phyloP scores from a whole-genome alignment of 2,113 vertebrate species.

The Pseudonaja textilis region DNA sequence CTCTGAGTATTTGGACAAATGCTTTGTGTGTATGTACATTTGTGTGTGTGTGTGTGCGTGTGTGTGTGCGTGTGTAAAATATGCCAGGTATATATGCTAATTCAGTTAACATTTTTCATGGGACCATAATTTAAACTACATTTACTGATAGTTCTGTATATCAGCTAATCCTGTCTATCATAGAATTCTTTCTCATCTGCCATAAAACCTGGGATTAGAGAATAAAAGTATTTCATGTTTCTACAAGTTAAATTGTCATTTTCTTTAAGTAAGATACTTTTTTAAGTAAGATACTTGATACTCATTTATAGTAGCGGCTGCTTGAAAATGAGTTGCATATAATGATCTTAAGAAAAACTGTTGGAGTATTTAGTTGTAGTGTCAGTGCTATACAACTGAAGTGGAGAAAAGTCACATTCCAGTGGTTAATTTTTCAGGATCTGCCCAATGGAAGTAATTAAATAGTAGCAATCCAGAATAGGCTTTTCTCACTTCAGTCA shows the following conservation, averaged over 20 bases:
- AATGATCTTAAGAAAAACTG: constrained; percentile 16
- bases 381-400: constrained; percentile 39
- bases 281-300: constrained; percentile 10
- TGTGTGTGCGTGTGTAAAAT: background rate
- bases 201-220: constrained; percentile 41
- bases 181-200: constrained; percentile 33
- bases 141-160: background rate
- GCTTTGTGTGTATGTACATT: background rate
- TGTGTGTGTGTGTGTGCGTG: background rate
- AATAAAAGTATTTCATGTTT: constrained; percentile 12
- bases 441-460: background rate
- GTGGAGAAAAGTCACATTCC: background rate
- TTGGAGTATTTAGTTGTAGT: constrained; percentile 22
- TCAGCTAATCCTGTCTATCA: constrained; percentile 18
- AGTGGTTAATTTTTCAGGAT: background rate
- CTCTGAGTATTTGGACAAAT: background rate
- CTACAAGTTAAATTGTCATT: constrained; percentile 9
- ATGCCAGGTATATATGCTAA: constrained; percentile 33
- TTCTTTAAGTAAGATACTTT: constrained; percentile 34
- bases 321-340: constrained; percentile 15
- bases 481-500: background rate
- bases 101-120: constrained; percentile 38
- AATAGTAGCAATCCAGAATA: background rate
- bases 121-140: constrained; percentile 17
- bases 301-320: constrained; percentile 32